These are phyloP conservation scores for Urocyon cinereoargenteus DNA, from an alignment of 2,797 vertebrate species.

Conservation along the genomic window DNA sequence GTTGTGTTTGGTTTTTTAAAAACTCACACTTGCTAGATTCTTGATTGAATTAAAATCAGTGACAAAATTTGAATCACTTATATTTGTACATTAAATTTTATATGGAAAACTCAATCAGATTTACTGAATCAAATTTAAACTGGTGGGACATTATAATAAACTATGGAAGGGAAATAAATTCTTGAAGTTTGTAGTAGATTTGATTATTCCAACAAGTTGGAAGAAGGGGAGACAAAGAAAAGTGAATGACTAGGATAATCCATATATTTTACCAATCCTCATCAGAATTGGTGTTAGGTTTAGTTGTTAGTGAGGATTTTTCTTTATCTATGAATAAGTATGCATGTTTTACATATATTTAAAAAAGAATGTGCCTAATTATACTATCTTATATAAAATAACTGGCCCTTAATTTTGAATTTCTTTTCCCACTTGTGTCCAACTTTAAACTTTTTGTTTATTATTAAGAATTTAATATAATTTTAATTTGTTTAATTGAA, in stretches of 20 bases:
- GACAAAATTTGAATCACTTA: slow-evolving; percentile 19
- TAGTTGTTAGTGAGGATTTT: slow-evolving; percentile 33
- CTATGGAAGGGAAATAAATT: not conserved
- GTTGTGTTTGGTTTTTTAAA: not conserved
- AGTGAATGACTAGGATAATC: not conserved
- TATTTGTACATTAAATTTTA: slow-evolving; percentile 33
- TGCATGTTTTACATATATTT: not conserved
- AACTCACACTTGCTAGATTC: not conserved
- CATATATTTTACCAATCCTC: not conserved
- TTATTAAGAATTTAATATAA: not conserved
- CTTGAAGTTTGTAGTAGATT: not conserved
- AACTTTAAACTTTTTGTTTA: slow-evolving; percentile 18
- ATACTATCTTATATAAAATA: not conserved
- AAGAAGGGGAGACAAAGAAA: not conserved
- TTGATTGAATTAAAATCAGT: slow-evolving; percentile 45
- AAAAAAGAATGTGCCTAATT: slow-evolving; percentile 4
- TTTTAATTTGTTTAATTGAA: slow-evolving; percentile 65
- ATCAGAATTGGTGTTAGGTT: slow-evolving; percentile 54
- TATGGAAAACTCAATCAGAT: not conserved
- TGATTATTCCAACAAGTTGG: not conserved
- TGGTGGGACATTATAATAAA: not conserved
- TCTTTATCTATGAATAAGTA: slow-evolving; percentile 31
- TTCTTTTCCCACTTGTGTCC: not conserved
- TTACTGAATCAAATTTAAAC: not conserved
- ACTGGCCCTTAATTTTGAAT: slow-evolving; percentile 25